Evolutionary conservation across 2,113 vertebrate genomes (phyloP).

Genomic region (Shinisaurus crocodilurus): DNA sequence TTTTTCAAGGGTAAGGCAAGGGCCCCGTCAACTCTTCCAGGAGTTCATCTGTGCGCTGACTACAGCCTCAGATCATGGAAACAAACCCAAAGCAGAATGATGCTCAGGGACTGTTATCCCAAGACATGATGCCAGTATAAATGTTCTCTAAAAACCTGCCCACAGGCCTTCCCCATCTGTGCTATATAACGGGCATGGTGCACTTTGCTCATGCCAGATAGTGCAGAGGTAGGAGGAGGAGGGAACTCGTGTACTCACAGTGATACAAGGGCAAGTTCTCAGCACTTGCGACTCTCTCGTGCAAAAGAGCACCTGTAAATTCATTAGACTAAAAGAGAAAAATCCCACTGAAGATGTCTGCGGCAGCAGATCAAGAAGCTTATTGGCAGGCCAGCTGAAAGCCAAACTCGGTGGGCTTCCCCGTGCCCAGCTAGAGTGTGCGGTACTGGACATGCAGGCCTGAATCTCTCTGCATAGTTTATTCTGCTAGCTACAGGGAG

Average conservation of each 20-base stretch:
- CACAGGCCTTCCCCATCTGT: too few species aligned
- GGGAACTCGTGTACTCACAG: fast-evolving
- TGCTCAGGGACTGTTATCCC: background rate
- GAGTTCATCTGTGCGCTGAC: background rate
- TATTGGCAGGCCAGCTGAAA: background rate
- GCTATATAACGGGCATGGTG: too few species aligned
- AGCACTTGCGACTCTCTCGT: fast-evolving
- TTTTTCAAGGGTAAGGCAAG: background rate
- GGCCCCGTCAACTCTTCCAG: background rate
- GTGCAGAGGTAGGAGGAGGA: background rate
- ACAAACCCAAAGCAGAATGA: background rate
- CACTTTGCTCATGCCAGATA: fast-evolving
- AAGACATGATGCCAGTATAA: background rate
- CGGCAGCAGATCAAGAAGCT: background rate
- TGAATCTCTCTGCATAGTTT: background rate
- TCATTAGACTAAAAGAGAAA: background rate
- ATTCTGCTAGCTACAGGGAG: background rate
- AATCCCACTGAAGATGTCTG: background rate
- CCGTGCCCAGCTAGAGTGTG: background rate
- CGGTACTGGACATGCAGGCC: too few species aligned
- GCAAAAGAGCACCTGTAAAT: background rate
- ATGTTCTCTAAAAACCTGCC: too few species aligned
- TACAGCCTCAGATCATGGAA: background rate
- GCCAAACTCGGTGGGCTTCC: too few species aligned
- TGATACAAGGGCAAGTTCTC: fast-evolving